Evolutionary conservation across 2,888 invertebrate species (phyloP), one percentile per base, ranked within the genome.

Genomic region (Phytoseiulus persimilis): DNA sequence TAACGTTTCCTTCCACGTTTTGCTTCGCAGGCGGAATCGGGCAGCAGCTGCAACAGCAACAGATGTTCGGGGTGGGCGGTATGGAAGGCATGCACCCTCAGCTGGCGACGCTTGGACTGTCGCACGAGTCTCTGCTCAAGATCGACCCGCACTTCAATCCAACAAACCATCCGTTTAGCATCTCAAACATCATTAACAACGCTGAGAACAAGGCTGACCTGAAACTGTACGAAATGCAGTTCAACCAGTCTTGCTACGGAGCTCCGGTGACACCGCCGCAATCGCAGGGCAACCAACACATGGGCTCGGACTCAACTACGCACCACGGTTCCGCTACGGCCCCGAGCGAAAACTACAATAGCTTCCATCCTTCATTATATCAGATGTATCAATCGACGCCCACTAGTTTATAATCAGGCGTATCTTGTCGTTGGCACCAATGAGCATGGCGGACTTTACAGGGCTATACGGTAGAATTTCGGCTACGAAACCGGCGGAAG

Each of bases 91-190:
- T 91, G 33, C 90, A 91, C 83, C 90, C 93, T 90, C 94, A 83
- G 93, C 94, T 92, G 95, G 95, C 92, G 92, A 95, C 96, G 93
- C 95, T 95, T 90, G 94, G 95, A 83, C 91, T 91, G 32, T 91
- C 91, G 28, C 95, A 95, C 83, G 96, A 96, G 92, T 96, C 91
- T 90, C 92, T 92, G 90, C 91, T 92, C 90, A 92, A 92, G 91
- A 90, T 91, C 33, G 92, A 92, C 90, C 92, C 92, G 65, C 92
- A 93, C 91, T 91, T 91, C 90, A 91, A 90, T 83, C 90, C 92
- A 39, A 92, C 92, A 91, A 93, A 96, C 95, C 97, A 97, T 93
- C 98, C 98, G 33, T 98, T 98, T 94, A 97, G 97, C 93, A 98
- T 98, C 93, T 97, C 96, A 92, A 95, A 97, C 93, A 94, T 98